Base-by-base conservation (phyloP, 1,140 invertebrate genomes). In the Apocrypta bakeri region DNA sequence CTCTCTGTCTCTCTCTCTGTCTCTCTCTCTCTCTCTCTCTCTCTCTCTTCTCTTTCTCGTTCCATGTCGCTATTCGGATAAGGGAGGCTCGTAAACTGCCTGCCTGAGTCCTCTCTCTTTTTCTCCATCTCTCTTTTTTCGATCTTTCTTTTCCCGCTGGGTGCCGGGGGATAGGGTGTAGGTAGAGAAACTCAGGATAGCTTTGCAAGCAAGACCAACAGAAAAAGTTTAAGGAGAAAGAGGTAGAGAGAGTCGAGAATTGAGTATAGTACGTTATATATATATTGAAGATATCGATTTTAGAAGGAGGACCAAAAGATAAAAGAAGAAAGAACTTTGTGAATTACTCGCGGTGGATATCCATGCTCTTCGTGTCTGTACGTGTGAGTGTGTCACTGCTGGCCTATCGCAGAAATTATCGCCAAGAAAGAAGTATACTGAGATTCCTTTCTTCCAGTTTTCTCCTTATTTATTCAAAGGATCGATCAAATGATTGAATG, bases 11-110 rank as follows among this genome's bases (percentile, higher is more conserved):
- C 33, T 72, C 33, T 31, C 29, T 37, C n/a, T n/a, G 29, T 21
- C 72, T 37, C 33, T 37, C 6, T 25, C 72, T 33, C 24, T 40
- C 33, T 72, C 33, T 31, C 29, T 37, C n/a, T 21, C 72, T 37
- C 33, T 37, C 6, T 25, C 72, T 33, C 24, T 40, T n/a, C n/a
- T 37, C 69, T 37, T 21, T 74, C 37, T 74, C 72, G 24, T 29
- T 21, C 24, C 72, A 68, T 75, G 72, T 75, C 80, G 72, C 73
- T 56, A 61, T 31, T 37, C 80, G 80, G 72, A 82, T 82, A 82
- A 82, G 81, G 81, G 81, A 82, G 81, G 64, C 81, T 82, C 81
- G 81, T 82, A 82, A 81, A 81, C 79, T 66, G 56, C 27, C 64
- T 24, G 27, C 29, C 31, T 6, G 29, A 1, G 42, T 12, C 77